Evolutionary conservation across 2,888 invertebrate species (phyloP).

Genomic region (Cryptus armator): DNA sequence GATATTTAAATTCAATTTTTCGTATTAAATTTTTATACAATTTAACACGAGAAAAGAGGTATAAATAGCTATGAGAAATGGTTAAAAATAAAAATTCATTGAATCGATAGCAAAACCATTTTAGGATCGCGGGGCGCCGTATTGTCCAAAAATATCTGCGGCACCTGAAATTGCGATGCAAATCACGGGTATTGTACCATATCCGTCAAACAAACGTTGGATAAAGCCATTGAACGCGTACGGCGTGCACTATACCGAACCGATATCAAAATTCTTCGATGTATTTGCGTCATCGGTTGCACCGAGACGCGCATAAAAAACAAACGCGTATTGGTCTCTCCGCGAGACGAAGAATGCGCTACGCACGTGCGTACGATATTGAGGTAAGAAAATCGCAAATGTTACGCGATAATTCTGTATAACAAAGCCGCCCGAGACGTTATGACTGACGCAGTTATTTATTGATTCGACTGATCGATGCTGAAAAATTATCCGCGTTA

Average conservation of each 20-base stretch:
- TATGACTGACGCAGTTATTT: constrained; percentile 32
- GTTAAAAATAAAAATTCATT: constrained; percentile 8
- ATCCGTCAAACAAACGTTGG: constrained; percentile 74
- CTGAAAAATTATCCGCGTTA: constrained; percentile 28
- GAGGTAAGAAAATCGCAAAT: constrained; percentile 6
- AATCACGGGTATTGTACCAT: constrained; percentile 71
- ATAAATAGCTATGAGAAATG: neutral
- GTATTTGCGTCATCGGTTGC: constrained; percentile 74
- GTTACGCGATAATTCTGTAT: constrained; percentile 21
- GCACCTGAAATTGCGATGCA: constrained; percentile 64
- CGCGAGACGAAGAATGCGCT: neutral
- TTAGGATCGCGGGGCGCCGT: constrained; percentile 10
- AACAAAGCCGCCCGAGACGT: constrained; percentile 36
- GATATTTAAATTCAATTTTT: no score
- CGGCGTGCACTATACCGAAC: constrained; percentile 9
- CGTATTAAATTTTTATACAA: no score
- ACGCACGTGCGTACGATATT: constrained; percentile 15
- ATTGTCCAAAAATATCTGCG: constrained; percentile 61
- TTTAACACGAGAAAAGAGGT: no score
- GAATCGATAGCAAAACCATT: neutral
- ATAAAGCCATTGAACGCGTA: constrained; percentile 15
- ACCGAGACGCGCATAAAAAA: constrained; percentile 79
- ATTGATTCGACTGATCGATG: constrained; percentile 8
- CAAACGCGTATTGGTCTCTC: constrained; percentile 2
- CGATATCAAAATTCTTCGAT: constrained; percentile 63